phyloP scores from a whole-genome alignment of 2,113 vertebrate genomes.

The Vulpes ferrilata region DNA sequence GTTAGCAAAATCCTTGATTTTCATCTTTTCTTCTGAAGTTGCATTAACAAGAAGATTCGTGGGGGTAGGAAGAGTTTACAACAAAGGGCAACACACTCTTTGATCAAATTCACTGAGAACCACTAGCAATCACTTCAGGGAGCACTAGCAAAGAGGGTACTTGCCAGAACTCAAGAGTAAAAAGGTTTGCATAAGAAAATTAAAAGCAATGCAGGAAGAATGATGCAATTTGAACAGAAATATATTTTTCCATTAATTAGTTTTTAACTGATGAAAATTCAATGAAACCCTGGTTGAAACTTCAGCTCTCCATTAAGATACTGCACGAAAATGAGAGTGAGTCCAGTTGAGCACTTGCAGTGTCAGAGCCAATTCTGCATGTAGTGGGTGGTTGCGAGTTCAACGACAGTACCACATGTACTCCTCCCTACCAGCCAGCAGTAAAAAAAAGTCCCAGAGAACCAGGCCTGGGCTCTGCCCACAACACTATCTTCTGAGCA shows the following conservation, averaged over 20 bases:
- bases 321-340: neutral
- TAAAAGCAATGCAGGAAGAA: slow-evolving; percentile 1
- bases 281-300: neutral
- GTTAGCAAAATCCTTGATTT: slow-evolving; percentile 32
- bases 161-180: neutral
- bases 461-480: neutral
- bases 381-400: neutral
- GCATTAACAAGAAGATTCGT: neutral
- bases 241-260: slow-evolving; percentile 36
- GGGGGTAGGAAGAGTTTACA: neutral
- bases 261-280: slow-evolving; percentile 58
- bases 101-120: slow-evolving; percentile 31
- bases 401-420: neutral
- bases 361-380: neutral
- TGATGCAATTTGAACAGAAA: neutral
- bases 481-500: neutral
- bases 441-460: neutral
- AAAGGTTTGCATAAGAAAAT: neutral
- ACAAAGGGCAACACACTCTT: neutral
- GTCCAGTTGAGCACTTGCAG: neutral
- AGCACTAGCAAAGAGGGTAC: neutral
- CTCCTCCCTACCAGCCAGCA: neutral
- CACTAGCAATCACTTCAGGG: neutral
- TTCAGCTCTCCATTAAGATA: neutral
- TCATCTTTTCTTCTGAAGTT: slow-evolving; percentile 59